Base-by-base conservation (phyloP, 2,797 vertebrate species). In the Poecilia velifera region DNA sequence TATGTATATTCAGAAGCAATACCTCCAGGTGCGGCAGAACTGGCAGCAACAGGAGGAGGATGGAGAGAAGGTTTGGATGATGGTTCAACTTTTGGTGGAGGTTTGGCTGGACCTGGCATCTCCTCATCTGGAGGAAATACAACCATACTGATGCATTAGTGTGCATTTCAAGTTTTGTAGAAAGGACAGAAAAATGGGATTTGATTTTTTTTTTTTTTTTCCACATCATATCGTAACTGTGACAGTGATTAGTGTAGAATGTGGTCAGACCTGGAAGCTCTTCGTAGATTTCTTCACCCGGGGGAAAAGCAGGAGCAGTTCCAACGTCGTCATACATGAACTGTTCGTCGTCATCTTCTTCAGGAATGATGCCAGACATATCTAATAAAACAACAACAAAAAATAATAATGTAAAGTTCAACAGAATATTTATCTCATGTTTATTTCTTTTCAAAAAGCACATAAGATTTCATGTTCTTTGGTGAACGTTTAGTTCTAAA, bases 271-370 rank as follows among this genome's bases (percentile, higher is more conserved):
- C 98, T 97, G 97, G 97, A 81, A 99, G 96, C 85, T 95, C 97
- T 95, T 99, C 98, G 80, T 99, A 99, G 93, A 99, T 98, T 80
- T 98, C 97, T 0, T 98, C 97, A 45, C 97, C 96, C 0, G 82
- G 89, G 39, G 28, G 86, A 28, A 46, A 1, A 6, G 66, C 80
- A 36, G 90, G 1, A 0, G 39, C 73, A 16, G 90, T 80, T 25
- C 96, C 97, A 41, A 98, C 95, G 34, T 99, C 98, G 74, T 99
- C 98, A 2, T 97, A 95, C 16, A 94, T 92, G 70, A 94, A 94
- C 83, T 93, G 95, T 1, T 68, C 39, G 0, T 96, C 93, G 0
- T 97, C 96, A 0, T 97, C 95, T 45, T 98, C 98, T 79, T 96
- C 97, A 1, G 97, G 98, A 91, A 99, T 99, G 82, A 92, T 76